phyloP scores from a whole-genome alignment of 2,797 vertebrate genomes.

The Morelia viridis region DNA sequence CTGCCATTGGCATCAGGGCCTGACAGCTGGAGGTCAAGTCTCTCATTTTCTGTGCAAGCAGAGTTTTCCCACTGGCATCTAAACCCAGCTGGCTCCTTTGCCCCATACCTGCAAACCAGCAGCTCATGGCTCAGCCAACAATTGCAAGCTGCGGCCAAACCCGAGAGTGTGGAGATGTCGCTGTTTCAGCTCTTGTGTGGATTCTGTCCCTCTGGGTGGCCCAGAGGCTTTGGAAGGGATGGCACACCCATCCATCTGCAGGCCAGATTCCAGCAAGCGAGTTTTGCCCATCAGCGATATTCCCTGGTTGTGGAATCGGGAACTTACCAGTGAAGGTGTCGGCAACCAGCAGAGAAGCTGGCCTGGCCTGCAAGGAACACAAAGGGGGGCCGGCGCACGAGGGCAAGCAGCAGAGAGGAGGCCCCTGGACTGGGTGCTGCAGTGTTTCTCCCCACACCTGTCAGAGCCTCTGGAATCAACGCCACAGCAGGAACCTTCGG shows the following conservation, averaged over 20 bases:
- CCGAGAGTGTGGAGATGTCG: background rate
- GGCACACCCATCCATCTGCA: background rate
- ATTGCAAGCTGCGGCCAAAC: background rate
- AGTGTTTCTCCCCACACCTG: too few relatives aligned
- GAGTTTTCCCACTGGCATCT: background rate
- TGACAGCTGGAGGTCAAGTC: background rate
- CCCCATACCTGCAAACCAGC: background rate
- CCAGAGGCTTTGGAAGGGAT: background rate
- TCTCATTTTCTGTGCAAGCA: background rate
- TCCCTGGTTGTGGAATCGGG: too few relatives aligned
- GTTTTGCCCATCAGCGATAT: background rate
- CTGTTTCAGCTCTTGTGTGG: background rate
- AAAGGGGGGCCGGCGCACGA: background rate
- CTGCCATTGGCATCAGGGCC: background rate
- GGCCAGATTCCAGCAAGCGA: background rate
- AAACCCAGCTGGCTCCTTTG: background rate
- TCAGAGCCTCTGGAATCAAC: accelerated
- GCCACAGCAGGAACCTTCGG: background rate
- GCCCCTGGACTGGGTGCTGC: too few relatives aligned
- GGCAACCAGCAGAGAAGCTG: background rate
- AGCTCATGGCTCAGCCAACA: background rate
- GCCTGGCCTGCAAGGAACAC: background rate
- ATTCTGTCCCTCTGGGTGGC: background rate
- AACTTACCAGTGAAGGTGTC: background rate
- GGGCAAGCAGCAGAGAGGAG: background rate